Conservation (phyloP, 2,113 vertebrate species). For the Galemys pyrenaicus region DNA sequence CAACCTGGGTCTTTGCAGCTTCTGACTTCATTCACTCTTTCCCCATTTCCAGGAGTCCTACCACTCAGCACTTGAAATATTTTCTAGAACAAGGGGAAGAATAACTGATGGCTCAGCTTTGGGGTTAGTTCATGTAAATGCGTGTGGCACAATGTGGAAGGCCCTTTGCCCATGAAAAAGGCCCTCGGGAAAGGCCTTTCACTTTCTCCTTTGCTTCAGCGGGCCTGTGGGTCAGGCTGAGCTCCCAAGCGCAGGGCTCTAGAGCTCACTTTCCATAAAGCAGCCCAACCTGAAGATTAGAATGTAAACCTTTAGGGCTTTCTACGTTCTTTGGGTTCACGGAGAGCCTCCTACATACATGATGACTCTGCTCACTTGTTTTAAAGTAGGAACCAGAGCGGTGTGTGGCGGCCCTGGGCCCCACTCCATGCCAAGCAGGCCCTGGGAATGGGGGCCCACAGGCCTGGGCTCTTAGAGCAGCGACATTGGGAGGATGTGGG, state of each 20-base stretch:
- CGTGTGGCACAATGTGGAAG: rapidly evolving
- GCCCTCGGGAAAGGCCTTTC: no score
- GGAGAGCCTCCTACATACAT: neutral
- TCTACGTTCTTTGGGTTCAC: neutral
- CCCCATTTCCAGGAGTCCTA: neutral
- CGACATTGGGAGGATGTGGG: neutral
- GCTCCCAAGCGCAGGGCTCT: neutral
- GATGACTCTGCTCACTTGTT: neutral
- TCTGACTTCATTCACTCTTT: neutral
- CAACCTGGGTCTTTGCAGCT: neutral
- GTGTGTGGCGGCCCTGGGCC: rapidly evolving
- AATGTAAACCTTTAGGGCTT: neutral
- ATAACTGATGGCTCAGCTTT: rapidly evolving
- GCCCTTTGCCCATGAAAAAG: rapidly evolving
- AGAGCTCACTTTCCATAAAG: neutral
- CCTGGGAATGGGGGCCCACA: rapidly evolving
- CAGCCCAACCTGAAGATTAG: neutral
- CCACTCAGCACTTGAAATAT: neutral
- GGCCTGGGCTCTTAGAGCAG: neutral
- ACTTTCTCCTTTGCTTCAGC: neutral
- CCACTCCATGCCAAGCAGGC: neutral
- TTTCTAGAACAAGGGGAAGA: neutral
- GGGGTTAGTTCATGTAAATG: rapidly evolving
- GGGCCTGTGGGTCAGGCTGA: neutral
- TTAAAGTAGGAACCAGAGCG: neutral